Base-by-base conservation (phyloP, 30 jellyfish, hydroid and myxozoan genomes). In the Turritopsis dohrnii region DNA sequence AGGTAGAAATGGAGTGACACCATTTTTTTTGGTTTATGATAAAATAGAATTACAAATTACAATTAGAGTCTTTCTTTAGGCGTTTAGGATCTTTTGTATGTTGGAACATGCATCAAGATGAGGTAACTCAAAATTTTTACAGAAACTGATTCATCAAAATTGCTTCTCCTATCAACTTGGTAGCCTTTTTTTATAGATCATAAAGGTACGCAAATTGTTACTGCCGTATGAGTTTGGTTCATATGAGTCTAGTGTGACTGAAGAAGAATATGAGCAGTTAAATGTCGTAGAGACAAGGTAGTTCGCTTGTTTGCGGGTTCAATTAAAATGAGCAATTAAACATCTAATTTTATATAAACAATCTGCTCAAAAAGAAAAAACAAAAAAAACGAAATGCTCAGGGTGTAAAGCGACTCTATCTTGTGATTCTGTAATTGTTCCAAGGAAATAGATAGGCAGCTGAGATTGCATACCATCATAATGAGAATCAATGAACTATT, bases 51-150 rank as follows among this genome's bases (percentile, higher is more conserved):
- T n/a, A n/a, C n/a, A n/a, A n/a, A 60, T 60, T 60, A 18, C 21
- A 21, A 60, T 18, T 60, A 60, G 21, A 18, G 0, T 60, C 30
- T 1, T 29, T 28, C 60, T 81, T 28, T 66, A 85, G 97, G 71
- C 89, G 97, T 1, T 88, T 92, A 28, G 97, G 97, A 5, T 90
- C 97, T 24, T 92, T 87, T 76, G 97, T 92, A 1, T 92, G 97
- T 83, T 92, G 97, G 97, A 92, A 92, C 71, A 72, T 92, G 31
- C 79, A 89, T 19, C 94, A 87, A 75, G 71, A 84, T 0, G 97
- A 92, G 95, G 95, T 87, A 80, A 8, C 24, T 74, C 22, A 23
- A 23, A 60, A 18, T 21, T n/a, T n/a, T n/a, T n/a, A n/a, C n/a
- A n/a, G n/a, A n/a, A n/a, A n/a, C n/a, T 60, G 22, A 60, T 60